Conservation (phyloP, 1,140 invertebrate genomes). For the Diabrotica undecimpunctata region DNA sequence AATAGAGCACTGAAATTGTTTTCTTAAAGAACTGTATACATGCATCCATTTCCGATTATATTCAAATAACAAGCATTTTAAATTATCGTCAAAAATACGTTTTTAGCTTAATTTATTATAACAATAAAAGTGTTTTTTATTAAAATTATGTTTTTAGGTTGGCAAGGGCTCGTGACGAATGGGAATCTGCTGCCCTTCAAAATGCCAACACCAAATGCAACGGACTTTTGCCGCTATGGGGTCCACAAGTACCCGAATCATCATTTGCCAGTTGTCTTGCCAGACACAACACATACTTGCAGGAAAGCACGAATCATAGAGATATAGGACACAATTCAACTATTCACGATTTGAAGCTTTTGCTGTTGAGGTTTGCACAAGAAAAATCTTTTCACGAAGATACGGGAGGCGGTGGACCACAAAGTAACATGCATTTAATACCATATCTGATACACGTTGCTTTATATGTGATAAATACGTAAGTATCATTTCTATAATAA, state of each 20-base stretch:
- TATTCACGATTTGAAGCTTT: constrained; percentile 90
- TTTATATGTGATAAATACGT: constrained; percentile 92
- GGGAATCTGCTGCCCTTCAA: constrained; percentile 95
- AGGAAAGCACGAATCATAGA: constrained; percentile 80
- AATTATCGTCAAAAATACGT: no score
- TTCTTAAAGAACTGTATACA: no score
- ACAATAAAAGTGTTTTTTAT: no score
- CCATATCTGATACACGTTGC: constrained; percentile 94
- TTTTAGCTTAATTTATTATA: no score
- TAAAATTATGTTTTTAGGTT: constrained; percentile 45
- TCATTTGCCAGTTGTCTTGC: constrained; percentile 92
- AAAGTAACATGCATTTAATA: constrained; percentile 95
- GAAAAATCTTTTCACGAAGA: constrained; percentile 96
- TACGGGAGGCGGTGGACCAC: constrained; percentile 91
- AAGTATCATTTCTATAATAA: constrained; percentile 46
- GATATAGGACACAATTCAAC: constrained; percentile 86
- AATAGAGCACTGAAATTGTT: no score
- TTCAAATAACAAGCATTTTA: no score
- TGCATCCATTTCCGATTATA: no score
- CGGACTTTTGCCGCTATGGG: constrained; percentile 92
- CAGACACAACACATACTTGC: constrained; percentile 80
- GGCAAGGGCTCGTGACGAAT: constrained; percentile 81
- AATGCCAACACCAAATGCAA: constrained; percentile 98
- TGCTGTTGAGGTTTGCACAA: constrained; percentile 85
- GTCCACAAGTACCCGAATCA: constrained; percentile 90